Evolutionary conservation across 1,140 invertebrate genomes (phyloP).

Genomic region (Akabosia matsudoensis): DNA sequence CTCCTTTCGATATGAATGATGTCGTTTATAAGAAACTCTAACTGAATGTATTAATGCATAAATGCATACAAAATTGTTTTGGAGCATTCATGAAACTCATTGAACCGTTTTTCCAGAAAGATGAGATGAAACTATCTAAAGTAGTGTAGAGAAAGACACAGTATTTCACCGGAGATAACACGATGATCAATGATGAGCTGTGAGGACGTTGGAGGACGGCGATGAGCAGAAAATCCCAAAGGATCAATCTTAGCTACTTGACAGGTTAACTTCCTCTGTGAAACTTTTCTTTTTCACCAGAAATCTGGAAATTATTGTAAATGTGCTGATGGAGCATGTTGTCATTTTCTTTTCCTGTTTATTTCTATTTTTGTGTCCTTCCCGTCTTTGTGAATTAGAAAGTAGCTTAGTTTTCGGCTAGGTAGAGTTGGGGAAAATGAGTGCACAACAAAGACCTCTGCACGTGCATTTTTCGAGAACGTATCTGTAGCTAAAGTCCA

Average conservation of each 20-base stretch:
- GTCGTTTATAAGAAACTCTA: too few relatives aligned
- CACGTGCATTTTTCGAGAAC: background rate
- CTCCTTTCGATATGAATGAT: too few relatives aligned
- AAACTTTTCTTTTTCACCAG: background rate
- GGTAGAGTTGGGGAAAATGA: background rate
- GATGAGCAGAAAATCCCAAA: constrained; percentile 5
- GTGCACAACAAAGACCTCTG: too few relatives aligned
- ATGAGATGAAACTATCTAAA: too few relatives aligned
- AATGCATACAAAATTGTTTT: background rate
- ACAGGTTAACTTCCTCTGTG: constrained; percentile 16
- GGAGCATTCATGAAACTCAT: background rate
- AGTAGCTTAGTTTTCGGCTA: too few relatives aligned
- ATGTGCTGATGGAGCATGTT: too few relatives aligned
- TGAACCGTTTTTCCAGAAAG: too few relatives aligned
- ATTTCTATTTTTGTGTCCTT: too few relatives aligned
- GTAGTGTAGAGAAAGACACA: background rate
- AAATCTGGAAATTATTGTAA: background rate
- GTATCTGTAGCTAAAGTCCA: too few relatives aligned
- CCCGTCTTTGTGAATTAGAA: too few relatives aligned
- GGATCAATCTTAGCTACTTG: constrained; percentile 7
- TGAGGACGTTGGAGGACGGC: background rate
- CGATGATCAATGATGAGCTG: constrained; percentile 14
- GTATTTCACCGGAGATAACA: background rate
- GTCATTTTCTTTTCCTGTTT: too few relatives aligned
- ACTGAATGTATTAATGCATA: background rate